phyloP scores from a whole-genome alignment of 2,888 invertebrate genomes.

The Cloeon dipterum region DNA sequence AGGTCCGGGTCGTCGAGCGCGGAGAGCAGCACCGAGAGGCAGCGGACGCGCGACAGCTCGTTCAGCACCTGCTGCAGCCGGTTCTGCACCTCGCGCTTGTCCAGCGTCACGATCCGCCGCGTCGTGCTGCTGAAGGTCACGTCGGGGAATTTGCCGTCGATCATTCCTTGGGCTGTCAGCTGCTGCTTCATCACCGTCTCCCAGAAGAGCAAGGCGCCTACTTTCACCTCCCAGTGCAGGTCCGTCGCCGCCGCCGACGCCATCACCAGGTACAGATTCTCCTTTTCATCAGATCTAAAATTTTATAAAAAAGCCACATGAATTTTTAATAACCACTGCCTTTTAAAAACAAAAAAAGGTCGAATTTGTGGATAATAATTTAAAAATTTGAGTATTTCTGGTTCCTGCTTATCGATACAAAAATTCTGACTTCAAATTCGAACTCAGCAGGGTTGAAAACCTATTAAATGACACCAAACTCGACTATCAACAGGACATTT shows the following conservation, averaged over 20 bases:
- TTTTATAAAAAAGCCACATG: not conserved
- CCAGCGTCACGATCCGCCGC: slow-evolving; percentile 50
- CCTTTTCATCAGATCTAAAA: not conserved
- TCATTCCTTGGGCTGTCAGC: slow-evolving; percentile 55
- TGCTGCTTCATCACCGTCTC: slow-evolving; percentile 35
- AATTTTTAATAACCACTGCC: too few relatives aligned
- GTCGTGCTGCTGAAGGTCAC: slow-evolving; percentile 59
- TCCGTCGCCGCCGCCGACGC: slow-evolving; percentile 37
- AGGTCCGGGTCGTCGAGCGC: slow-evolving; percentile 6
- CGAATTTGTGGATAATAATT: too few relatives aligned
- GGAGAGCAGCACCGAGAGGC: slow-evolving; percentile 19
- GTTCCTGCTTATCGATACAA: too few relatives aligned
- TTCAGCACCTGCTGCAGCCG: slow-evolving; percentile 39
- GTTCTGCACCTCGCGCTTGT: slow-evolving; percentile 36
- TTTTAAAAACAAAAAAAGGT: not conserved
- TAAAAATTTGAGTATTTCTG: too few relatives aligned
- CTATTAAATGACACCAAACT: too few relatives aligned
- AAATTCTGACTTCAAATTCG: too few relatives aligned
- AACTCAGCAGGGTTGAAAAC: too few relatives aligned
- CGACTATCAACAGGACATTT: too few relatives aligned
- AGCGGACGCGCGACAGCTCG: slow-evolving; percentile 40
- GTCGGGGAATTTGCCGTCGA: slow-evolving; percentile 53
- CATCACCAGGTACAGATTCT: slow-evolving; percentile 35
- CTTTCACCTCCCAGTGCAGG: slow-evolving; percentile 64
- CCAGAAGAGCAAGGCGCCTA: slow-evolving; percentile 49